Base-by-base conservation (phyloP, 2,888 invertebrate species). In the Pemphredon lugubris region DNA sequence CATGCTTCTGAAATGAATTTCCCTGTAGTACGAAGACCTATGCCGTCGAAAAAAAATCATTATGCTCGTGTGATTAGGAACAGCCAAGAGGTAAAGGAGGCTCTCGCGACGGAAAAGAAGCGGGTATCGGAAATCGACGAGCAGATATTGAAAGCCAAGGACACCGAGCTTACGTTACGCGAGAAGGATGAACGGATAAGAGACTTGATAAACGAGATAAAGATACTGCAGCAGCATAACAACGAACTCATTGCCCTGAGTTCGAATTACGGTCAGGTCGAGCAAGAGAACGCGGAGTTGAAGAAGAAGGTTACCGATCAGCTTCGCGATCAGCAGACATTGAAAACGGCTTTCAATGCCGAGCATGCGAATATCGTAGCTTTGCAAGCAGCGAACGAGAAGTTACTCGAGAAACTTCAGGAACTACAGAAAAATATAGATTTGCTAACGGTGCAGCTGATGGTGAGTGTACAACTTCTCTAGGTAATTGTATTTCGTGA, bases 221-320 rank as follows among this genome's bases (percentile, higher is more conserved):
- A 85, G 39, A 84, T 86, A 26, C 47, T 90, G 13, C 86, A 89
- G 23, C 84, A 89, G 37, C 88, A 89, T 55, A 89, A 90, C 37
- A 75, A 66, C 14, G 88, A 90, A 47, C 72, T 89, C 4, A 79
- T 88, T 0, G 67, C 73, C 0, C 65, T 88, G 0, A 89, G 86
- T 40, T 81, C 86, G 0, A 87, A 86, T 47, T 86, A 81, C 39
- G 78, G 81, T 4, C 79, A 84, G 23, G 61, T 87, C 0, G 89
- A 89, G 53, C 48, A 77, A 1, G 89, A 89, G 32, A 89, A 89
- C 70, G 48, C 73, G 0, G 86, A 89, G 16, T 50, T 87, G 59
- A 89, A 81, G 63, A 83, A 81, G 6, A 87, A 83, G 48, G 50
- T 88, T 23, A 75, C 81, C 1, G 86, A 88, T 5, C 86, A 87